Percentiles rank a stretch among this genome's conserved stretches.
These are phyloP conservation scores for Drusus annulatus DNA, from an alignment of 1,140 invertebrate genomes.

Conservation along the genomic window DNA sequence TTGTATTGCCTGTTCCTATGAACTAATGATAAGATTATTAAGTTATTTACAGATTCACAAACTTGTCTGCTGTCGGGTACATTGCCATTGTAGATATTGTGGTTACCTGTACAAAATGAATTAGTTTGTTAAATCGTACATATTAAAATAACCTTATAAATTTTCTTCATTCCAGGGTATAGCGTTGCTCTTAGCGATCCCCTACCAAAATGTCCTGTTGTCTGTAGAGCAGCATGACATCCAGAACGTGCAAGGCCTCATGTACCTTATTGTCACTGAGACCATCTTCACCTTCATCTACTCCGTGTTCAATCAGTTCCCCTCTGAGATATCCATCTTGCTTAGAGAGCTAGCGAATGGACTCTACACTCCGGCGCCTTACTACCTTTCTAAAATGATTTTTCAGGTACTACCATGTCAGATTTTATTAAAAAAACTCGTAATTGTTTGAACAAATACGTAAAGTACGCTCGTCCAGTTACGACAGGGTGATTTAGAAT, in stretches of 20 bases:
- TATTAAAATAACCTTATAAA: too few relatives aligned
- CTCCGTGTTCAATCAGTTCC: slow-evolving; percentile 79
- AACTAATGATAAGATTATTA: too few relatives aligned
- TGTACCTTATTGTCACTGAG: slow-evolving; percentile 80
- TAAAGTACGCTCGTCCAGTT: too few relatives aligned
- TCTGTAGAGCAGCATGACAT: slow-evolving; percentile 75
- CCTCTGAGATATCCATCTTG: slow-evolving; percentile 77
- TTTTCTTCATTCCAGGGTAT: slow-evolving; percentile 71
- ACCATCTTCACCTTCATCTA: slow-evolving; percentile 82
- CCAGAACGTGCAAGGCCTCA: slow-evolving; percentile 79
- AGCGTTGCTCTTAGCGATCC: slow-evolving; percentile 74
- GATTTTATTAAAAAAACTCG: background rate
- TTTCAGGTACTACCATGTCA: slow-evolving; percentile 72
- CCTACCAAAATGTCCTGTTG: slow-evolving; percentile 73
- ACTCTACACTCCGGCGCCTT: slow-evolving; percentile 76
- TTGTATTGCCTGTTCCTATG: too few relatives aligned
- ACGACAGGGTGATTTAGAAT: too few relatives aligned
- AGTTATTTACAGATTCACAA: too few relatives aligned
- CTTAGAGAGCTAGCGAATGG: slow-evolving; percentile 79
- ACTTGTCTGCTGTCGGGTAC: too few relatives aligned
- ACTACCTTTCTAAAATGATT: slow-evolving; percentile 81
- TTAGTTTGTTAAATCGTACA: background rate
- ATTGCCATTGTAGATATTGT: background rate
- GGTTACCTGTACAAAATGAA: background rate
- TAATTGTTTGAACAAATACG: too few relatives aligned